Percentiles rank a stretch among this genome's conserved stretches.
Evolutionary conservation across 2,888 invertebrate genomes (phyloP).

Genomic region (Cataglyphis cursor): DNA sequence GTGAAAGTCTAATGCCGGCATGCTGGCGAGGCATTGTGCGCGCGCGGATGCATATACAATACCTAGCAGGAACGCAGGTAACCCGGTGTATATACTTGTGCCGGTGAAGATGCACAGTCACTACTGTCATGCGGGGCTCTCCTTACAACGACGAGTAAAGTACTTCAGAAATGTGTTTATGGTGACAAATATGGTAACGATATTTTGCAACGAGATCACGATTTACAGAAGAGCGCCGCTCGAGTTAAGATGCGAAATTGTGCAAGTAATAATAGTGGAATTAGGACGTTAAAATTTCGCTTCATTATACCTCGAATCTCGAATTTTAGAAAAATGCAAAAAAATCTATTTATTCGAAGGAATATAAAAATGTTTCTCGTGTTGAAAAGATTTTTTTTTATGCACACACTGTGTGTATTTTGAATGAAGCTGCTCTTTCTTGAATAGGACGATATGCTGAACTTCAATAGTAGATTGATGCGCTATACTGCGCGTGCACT

Average conservation of each 20-base stretch:
- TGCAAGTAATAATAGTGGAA: neutral
- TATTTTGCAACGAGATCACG: slow-evolving; percentile 40
- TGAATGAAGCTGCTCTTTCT: neutral
- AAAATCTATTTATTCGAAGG: neutral
- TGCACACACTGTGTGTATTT: neutral
- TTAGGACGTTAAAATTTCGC: slow-evolving; percentile 17
- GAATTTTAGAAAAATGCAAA: neutral
- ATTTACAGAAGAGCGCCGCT: slow-evolving; percentile 22
- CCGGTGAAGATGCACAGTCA: slow-evolving; percentile 54
- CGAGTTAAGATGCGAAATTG: neutral
- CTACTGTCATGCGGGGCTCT: slow-evolving; percentile 49
- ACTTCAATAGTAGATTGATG: slow-evolving; percentile 49
- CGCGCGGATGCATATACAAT: slow-evolving; percentile 44
- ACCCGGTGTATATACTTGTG: slow-evolving; percentile 14
- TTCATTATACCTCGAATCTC: neutral
- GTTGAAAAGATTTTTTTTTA: neutral
- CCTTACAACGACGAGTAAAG: slow-evolving; percentile 50
- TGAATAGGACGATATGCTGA: slow-evolving; percentile 34
- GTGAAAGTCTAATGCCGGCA: slow-evolving; percentile 56
- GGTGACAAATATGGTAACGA: slow-evolving; percentile 54
- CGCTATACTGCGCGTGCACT: slow-evolving; percentile 40
- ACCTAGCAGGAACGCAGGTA: slow-evolving; percentile 38
- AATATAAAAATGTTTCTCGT: neutral
- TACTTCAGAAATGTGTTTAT: slow-evolving; percentile 55
- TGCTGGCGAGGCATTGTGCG: slow-evolving; percentile 45